Evolutionary conservation across 2,113 vertebrate species (phyloP).

Genomic region (Gopherus evgoodei): DNA sequence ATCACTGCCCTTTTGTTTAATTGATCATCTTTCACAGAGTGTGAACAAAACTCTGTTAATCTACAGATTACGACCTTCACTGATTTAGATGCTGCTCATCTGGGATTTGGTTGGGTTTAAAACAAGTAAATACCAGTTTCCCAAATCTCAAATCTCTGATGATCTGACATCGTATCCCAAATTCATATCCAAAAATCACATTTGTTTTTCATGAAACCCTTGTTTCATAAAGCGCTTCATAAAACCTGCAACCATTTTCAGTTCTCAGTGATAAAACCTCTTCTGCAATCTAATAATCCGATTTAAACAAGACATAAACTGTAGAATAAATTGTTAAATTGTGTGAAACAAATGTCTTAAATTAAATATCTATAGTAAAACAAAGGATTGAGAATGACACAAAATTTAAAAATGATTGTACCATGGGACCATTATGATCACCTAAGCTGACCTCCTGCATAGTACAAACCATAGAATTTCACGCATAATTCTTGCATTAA

Average conservation of each 20-base stretch:
- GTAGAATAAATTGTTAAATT: background rate
- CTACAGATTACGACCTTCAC: background rate
- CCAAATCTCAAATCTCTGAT: background rate
- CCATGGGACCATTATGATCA: background rate
- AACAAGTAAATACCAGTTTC: background rate
- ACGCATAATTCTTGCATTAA: background rate
- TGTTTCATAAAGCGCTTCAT: background rate
- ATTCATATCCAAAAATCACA: background rate
- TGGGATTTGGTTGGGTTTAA: conserved; percentile 2
- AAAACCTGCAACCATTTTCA: background rate
- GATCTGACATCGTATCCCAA: fast-evolving
- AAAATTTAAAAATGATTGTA: background rate
- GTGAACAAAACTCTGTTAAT: background rate
- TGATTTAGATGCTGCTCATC: background rate
- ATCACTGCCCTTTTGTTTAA: conserved; percentile 54
- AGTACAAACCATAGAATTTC: background rate
- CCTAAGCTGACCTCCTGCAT: background rate
- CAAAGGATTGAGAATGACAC: background rate
- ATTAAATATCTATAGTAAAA: background rate
- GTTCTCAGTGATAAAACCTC: background rate
- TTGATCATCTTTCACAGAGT: conserved; percentile 20
- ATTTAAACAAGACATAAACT: background rate
- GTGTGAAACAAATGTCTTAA: background rate
- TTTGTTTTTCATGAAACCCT: background rate
- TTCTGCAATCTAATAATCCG: background rate